phyloP scores from a whole-genome alignment of 2,797 vertebrate genomes.

The Crocodylus rhombifer region DNA sequence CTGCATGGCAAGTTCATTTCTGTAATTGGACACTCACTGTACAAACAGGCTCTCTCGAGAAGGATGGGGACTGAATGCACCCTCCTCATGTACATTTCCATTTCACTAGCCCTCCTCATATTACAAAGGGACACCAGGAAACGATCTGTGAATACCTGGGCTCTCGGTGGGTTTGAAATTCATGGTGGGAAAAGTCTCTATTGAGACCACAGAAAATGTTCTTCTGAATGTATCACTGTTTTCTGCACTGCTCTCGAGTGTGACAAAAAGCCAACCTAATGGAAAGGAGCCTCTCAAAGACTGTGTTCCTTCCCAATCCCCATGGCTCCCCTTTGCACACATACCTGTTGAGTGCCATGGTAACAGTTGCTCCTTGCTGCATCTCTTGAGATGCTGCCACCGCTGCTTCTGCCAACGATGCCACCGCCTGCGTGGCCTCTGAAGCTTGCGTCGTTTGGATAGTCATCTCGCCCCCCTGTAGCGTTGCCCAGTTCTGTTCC shows the following conservation, averaged over 20 bases:
- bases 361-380: conserved; percentile 94
- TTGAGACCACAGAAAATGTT: accelerated
- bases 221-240: accelerated
- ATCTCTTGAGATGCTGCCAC: conserved; percentile 97
- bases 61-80: not conserved
- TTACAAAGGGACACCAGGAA: not conserved
- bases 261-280: not conserved
- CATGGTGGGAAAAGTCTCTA: accelerated
- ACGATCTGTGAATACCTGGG: not conserved
- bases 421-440: conserved; percentile 96
- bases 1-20: not conserved
- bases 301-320: accelerated
- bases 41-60: not conserved
- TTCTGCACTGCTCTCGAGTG: not conserved
- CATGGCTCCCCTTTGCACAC: not conserved
- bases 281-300: not conserved
- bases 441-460: conserved; percentile 98
- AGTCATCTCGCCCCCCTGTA: conserved; percentile 97
- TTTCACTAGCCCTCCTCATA: not conserved
- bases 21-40: not conserved
- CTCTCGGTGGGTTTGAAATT: accelerated
- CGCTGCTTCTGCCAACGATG: conserved; percentile 94
- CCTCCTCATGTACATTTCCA: not conserved
- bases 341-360: conserved; percentile 99
- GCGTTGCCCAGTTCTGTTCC: conserved; percentile 96